Evolutionary conservation across 2,888 invertebrate species (phyloP).

Genomic region (Chymomyza fuscimana): DNA sequence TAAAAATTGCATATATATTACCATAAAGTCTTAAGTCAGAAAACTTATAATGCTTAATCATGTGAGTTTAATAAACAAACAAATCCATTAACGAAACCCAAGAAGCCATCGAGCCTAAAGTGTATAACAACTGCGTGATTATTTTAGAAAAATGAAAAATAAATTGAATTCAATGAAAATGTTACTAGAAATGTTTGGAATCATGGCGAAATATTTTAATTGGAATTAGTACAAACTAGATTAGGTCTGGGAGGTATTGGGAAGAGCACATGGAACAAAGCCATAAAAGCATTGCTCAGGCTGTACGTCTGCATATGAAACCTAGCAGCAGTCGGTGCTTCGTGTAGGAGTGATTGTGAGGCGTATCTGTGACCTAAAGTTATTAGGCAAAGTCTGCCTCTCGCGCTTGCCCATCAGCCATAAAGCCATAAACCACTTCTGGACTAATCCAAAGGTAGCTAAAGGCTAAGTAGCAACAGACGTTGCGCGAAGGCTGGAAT

Average conservation of each 20-base stretch:
- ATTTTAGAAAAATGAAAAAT: background rate
- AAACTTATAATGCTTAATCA: too few species aligned
- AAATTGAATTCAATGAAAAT: conserved; percentile 12
- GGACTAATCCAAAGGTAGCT: background rate
- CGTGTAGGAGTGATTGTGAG: conserved; percentile 67
- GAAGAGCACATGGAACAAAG: background rate
- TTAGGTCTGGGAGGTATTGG: background rate
- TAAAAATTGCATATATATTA: too few species aligned
- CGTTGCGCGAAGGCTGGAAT: conserved; percentile 39
- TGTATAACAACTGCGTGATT: too few species aligned
- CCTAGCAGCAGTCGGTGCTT: conserved; percentile 27
- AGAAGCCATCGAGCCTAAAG: too few species aligned
- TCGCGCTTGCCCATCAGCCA: conserved; percentile 19
- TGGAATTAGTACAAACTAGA: conserved; percentile 35
- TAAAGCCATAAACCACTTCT: background rate
- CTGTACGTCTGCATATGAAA: background rate
- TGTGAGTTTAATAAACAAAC: too few species aligned
- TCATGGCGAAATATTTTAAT: conserved; percentile 70
- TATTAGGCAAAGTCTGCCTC: conserved; percentile 70
- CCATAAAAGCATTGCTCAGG: background rate
- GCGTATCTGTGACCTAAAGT: conserved; percentile 67
- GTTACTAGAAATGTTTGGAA: conserved; percentile 31
- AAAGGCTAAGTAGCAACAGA: conserved; percentile 64
- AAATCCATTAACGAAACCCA: too few species aligned
- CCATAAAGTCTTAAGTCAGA: too few species aligned